Base-by-base conservation (phyloP, 2,113 vertebrate species). In the Sturnira hondurensis region DNA sequence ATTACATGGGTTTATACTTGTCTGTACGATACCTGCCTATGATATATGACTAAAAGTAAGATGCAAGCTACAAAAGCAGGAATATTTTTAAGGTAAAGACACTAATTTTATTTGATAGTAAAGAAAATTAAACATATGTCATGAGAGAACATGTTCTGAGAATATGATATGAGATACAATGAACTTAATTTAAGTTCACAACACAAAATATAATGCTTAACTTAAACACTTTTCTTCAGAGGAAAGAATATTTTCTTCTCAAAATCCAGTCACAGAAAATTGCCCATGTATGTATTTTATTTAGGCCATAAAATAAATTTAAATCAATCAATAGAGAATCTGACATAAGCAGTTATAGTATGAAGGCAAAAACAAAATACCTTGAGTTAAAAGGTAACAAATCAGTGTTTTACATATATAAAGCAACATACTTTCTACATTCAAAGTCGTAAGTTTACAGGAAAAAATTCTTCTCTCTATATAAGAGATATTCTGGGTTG, bases 181-280 rank as follows among this genome's bases (percentile, higher is more conserved):
- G 67, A 96, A 93, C 84, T 93, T 70, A 83, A 91, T 95, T 89
- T 87, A 89, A 95, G 31, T 81, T 67, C 45, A 88, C 63, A 84
- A 85, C 43, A 87, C 87, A 96, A 89, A 45, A 89, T 56, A 84
- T 13, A 86, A 82, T 65, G 41, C 31, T 52, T 73, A 93, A 92
- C 45, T 87, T 93, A 9, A 14, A 86, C 16, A 71, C 87, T 58
- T 92, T 97, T 96, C 65, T 83, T 92, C 76, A 91, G 52, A 26
- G 93, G 13, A 84, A 95, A 93, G 61, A 95, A 97, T 56, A 94
- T 63, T 93, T 89, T 89, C 80, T 93, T 89, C 94, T 86, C 22
- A 93, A 95, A 94, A 78, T 68, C 47, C 52, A 93, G 63, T 86
- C 83, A 92, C 0, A 91, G 50, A 93, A 92, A 92, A 95, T 13